Percentiles rank a stretch among this genome's conserved stretches.
Conservation (phyloP, 2,888 invertebrate species). For the Deilephila elpenor region DNA sequence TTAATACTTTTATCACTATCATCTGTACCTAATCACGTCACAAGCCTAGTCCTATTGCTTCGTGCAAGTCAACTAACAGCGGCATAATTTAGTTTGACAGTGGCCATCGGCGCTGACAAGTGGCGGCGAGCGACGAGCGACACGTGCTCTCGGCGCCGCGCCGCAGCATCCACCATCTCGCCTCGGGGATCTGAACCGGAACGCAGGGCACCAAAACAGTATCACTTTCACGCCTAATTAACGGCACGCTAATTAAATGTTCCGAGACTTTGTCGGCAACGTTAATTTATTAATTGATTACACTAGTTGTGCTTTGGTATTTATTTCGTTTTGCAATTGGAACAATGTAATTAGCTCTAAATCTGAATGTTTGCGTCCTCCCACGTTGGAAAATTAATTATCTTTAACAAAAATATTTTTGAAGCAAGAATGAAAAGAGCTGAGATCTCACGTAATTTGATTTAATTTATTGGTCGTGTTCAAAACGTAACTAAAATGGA, state of each 20-base stretch:
- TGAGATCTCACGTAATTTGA: neutral
- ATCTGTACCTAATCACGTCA: neutral
- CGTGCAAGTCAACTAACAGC: slow-evolving; percentile 21
- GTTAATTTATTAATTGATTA: slow-evolving; percentile 26
- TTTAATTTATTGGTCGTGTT: no score
- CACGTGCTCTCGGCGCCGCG: slow-evolving; percentile 35
- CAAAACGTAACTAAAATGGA: neutral
- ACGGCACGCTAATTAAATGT: slow-evolving; percentile 30
- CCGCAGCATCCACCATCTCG: slow-evolving; percentile 26
- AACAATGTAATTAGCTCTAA: slow-evolving; percentile 24
- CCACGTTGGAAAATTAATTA: neutral
- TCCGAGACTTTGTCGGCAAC: slow-evolving; percentile 24
- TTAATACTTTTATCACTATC: neutral
- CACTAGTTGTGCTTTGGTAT: slow-evolving; percentile 15
- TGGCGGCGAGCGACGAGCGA: slow-evolving; percentile 28
- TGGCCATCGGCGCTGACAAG: slow-evolving; percentile 34
- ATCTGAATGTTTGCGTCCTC: neutral
- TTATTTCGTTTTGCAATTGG: slow-evolving; percentile 22
- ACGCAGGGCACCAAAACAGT: slow-evolving; percentile 35
- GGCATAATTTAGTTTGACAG: slow-evolving; percentile 31
- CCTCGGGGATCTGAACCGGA: slow-evolving; percentile 32
- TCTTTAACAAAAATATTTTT: neutral
- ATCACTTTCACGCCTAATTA: slow-evolving; percentile 40
- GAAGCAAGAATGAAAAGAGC: no score
- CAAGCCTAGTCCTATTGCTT: neutral